phyloP scores from a whole-genome alignment of 1,140 invertebrate genomes.

The Drosophila mauritiana region DNA sequence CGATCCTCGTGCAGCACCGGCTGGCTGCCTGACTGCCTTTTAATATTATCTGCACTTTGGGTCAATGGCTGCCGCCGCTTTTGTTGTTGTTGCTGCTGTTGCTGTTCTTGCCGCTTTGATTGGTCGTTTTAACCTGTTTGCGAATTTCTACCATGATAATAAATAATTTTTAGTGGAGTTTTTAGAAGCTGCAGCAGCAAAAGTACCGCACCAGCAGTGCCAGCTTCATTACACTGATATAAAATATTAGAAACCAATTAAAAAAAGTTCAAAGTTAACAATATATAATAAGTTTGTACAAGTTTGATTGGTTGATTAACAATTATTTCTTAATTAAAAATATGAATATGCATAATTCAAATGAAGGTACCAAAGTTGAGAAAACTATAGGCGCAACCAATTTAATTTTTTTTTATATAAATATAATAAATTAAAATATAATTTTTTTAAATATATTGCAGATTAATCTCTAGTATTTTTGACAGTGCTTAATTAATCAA shows the following conservation, averaged over 20 bases:
- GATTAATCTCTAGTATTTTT: too few relatives aligned
- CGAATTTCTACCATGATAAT: constrained; percentile 83
- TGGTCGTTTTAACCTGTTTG: constrained; percentile 82
- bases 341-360: too few relatives aligned
- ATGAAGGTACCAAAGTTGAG: too few relatives aligned
- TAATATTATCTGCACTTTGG: constrained; percentile 82
- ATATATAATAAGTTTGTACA: too few relatives aligned
- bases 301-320: too few relatives aligned
- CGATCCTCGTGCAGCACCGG: constrained; percentile 40
- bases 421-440: too few relatives aligned
- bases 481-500: too few relatives aligned
- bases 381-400: too few relatives aligned
- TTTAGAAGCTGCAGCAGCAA: constrained; percentile 59
- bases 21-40: constrained; percentile 76
- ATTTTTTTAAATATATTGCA: too few relatives aligned
- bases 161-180: constrained; percentile 83
- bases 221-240: constrained; percentile 29
- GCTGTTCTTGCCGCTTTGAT: constrained; percentile 75
- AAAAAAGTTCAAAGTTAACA: too few relatives aligned
- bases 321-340: too few relatives aligned
- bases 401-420: too few relatives aligned
- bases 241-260: background rate
- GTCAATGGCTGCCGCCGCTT: constrained; percentile 74
- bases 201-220: constrained; percentile 70
- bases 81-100: constrained; percentile 28